A percentile compares a stretch with the other conserved stretches of the same genome.
phyloP scores from a whole-genome alignment of 2,797 vertebrate genomes.

The Aplochiton taeniatus region DNA sequence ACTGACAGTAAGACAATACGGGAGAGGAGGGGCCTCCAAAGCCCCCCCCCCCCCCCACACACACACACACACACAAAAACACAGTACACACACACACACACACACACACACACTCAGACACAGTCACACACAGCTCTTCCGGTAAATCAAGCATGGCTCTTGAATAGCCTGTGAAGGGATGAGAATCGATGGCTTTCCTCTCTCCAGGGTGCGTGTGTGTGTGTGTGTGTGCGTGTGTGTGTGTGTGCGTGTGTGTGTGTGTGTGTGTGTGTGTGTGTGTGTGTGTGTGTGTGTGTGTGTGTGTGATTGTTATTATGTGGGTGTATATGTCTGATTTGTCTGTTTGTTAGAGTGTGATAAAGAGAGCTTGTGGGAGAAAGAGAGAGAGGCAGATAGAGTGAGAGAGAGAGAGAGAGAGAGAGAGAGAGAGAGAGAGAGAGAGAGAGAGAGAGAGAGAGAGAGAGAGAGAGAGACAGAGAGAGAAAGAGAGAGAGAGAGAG shows the following conservation, averaged over 20 bases:
- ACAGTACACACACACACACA: no score
- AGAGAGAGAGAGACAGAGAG: not conserved
- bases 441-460: not conserved
- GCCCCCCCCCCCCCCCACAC: no score
- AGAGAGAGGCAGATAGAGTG: not conserved
- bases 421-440: not conserved
- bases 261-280: slow-evolving; percentile 19
- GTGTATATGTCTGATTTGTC: no score
- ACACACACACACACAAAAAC: no score
- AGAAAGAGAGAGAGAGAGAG: slow-evolving; percentile 6
- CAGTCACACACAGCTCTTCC: not conserved
- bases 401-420: not conserved
- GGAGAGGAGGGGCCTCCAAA: no score
- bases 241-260: not conserved
- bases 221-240: slow-evolving; percentile 4
- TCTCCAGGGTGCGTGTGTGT: not conserved
- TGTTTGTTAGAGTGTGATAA: not conserved
- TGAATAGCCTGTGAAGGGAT: not conserved
- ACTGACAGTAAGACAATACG: no score
- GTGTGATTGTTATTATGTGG: not conserved
- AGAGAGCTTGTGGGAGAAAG: not conserved
- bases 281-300: slow-evolving; percentile 2
- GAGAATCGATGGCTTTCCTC: slow-evolving; percentile 28
- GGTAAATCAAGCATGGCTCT: slow-evolving; percentile 10
- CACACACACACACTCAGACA: no score